Conservation (phyloP, 2,888 invertebrate genomes). For the Pheosia tremula region DNA sequence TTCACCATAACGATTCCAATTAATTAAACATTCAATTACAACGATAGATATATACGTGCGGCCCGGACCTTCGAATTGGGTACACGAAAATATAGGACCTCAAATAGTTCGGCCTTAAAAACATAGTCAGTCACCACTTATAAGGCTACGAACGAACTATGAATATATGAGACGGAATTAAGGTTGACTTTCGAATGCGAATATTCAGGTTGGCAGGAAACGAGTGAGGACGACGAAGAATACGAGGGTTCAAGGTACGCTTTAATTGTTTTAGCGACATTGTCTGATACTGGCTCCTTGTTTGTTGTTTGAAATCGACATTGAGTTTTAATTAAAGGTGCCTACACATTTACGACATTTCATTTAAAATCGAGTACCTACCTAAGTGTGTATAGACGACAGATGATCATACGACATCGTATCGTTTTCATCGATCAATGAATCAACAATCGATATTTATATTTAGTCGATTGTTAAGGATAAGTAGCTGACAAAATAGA, state of each 20-base stretch:
- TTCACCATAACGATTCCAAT: not conserved
- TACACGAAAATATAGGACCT: constrained; percentile 22
- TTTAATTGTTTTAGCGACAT: constrained; percentile 7
- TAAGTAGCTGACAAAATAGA: too few species aligned
- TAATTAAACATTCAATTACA: constrained; percentile 20
- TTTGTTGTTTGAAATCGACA: not conserved
- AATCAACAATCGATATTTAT: too few species aligned
- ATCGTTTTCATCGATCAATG: too few species aligned
- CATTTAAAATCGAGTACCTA: too few species aligned
- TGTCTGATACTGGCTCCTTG: constrained; percentile 3
- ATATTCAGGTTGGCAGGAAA: constrained; percentile 32
- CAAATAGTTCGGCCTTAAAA: constrained; percentile 4
- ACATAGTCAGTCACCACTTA: constrained; percentile 15
- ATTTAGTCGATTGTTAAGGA: too few species aligned
- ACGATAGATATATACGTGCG: constrained; percentile 26
- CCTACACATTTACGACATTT: too few species aligned
- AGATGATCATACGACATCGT: too few species aligned
- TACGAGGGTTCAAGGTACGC: constrained; percentile 28
- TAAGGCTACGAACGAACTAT: constrained; percentile 39
- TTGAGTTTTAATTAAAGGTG: not conserved
- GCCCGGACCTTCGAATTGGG: constrained; percentile 45
- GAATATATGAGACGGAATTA: constrained; percentile 52
- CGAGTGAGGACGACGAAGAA: constrained; percentile 26
- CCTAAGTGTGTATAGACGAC: too few species aligned
- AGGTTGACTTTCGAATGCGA: constrained; percentile 45